Base-by-base conservation (phyloP, 1,140 invertebrate genomes). In the Macrobrachium rosenbergii region DNA sequence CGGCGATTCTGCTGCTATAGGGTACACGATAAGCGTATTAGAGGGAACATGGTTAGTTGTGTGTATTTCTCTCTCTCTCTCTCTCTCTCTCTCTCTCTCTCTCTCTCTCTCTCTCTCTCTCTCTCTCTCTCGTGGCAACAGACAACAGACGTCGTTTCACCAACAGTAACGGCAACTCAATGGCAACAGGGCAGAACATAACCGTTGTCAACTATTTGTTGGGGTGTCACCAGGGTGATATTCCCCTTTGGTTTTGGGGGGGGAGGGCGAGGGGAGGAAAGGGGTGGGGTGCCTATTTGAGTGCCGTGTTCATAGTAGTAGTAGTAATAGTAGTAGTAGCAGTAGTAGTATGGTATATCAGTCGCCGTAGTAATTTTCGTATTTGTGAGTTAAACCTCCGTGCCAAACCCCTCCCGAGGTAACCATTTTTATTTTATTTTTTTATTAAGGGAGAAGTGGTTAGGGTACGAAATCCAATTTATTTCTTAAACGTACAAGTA, bases 21-120 rank as follows among this genome's bases (percentile, higher is more conserved):
- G 67, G 82, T 75, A 83, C 73, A 83, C 82, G 82, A 83, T 83
- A 83, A 83, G 82, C 82, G 82, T 83, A 83, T 83, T 83, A 83
- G 82, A 83, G 28, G 77, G 62, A 52, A 77, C 52, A 16, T 58
- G 19, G 14, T 43, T 77, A 28, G 17, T 43, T 75, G 14, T 75
- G 17, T 37, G 19, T 37, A 16, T 75, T 28, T 75, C 28, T 37
- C 19, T 75, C 72, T 21, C 23, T 28, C 45, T 60, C 77, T 28
- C 77, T 80, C 77, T 79, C 45, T 79, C 59, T 23, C 52, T 78
- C 52, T 78, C 23, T 77, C 14, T 77, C 75, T 37, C 52, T 16
- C 28, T 45, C 75, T 37, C 52, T 28, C 77, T 80, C 77, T 79
- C 45, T 79, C 59, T 23, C 52, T 78, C 52, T 78, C 23, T 77